These are phyloP conservation scores for Aplodontia rufa DNA, from an alignment of 2,113 vertebrate genomes.

Conservation along the genomic window DNA sequence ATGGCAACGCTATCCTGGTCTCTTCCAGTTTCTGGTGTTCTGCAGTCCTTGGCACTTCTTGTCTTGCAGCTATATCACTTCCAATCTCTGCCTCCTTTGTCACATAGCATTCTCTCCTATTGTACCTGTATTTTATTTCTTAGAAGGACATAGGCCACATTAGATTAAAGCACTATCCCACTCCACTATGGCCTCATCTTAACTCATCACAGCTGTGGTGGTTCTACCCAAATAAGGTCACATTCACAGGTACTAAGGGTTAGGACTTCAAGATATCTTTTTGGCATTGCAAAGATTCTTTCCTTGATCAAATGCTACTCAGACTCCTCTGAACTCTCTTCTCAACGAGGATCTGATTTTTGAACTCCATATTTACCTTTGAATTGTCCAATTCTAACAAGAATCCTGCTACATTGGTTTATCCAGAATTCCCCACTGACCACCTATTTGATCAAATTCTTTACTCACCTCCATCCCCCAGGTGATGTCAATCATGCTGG, in stretches of 20 bases:
- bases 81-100: neutral
- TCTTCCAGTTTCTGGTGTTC: neutral
- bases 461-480: neutral
- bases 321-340: neutral
- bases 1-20: neutral
- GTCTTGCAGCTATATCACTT: no score
- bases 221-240: no score
- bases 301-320: no score
- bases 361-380: neutral
- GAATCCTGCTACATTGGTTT: neutral
- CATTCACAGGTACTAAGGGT: neutral
- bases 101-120: neutral
- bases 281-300: neutral
- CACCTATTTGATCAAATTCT: neutral
- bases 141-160: no score
- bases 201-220: neutral
- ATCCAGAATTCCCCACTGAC: neutral
- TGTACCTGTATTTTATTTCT: neutral
- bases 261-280: neutral
- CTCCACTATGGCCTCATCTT: neutral
- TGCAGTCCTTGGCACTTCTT: neutral
- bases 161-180: neutral
- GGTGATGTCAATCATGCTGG: neutral
- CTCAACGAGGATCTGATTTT: neutral
- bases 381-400: neutral